Conservation (phyloP, 2,113 vertebrate genomes). For the Lynx canadensis region DNA sequence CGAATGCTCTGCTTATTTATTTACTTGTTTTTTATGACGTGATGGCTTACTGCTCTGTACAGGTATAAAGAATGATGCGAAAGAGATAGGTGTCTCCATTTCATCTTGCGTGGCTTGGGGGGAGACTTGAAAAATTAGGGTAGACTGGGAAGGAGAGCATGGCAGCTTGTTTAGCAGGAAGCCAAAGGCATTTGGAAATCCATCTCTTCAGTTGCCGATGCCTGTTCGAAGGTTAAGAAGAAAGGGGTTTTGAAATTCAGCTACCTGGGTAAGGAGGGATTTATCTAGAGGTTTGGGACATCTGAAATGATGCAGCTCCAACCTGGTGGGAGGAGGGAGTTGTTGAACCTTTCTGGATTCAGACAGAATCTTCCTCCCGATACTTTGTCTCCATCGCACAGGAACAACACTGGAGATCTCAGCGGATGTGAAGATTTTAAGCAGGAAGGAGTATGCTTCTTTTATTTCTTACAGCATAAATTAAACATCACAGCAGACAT, state of each 20-base stretch:
- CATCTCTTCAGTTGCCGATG: neutral
- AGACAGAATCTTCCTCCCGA: neutral
- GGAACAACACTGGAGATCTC: neutral
- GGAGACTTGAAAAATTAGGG: neutral
- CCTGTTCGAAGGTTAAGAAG: neutral
- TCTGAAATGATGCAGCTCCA: neutral
- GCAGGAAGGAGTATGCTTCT: constrained; percentile 30
- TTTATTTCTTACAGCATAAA: constrained; percentile 70
- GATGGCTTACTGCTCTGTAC: neutral
- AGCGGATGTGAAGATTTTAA: constrained; percentile 44
- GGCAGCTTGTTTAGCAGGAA: neutral
- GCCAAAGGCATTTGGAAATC: constrained; percentile 3
- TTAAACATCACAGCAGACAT: constrained; percentile 71
- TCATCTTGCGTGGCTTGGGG: neutral
- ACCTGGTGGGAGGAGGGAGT: neutral
- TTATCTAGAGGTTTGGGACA: neutral
- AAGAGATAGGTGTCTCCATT: neutral
- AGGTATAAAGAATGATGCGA: neutral
- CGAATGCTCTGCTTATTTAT: neutral
- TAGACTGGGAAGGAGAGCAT: neutral
- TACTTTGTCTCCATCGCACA: neutral
- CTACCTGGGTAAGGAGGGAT: too few species aligned
- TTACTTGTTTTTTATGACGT: neutral
- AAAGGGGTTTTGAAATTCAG: neutral
- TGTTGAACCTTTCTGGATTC: neutral